phyloP scores from a whole-genome alignment of 2,888 invertebrate species.

The Patella ulyssiponensis region DNA sequence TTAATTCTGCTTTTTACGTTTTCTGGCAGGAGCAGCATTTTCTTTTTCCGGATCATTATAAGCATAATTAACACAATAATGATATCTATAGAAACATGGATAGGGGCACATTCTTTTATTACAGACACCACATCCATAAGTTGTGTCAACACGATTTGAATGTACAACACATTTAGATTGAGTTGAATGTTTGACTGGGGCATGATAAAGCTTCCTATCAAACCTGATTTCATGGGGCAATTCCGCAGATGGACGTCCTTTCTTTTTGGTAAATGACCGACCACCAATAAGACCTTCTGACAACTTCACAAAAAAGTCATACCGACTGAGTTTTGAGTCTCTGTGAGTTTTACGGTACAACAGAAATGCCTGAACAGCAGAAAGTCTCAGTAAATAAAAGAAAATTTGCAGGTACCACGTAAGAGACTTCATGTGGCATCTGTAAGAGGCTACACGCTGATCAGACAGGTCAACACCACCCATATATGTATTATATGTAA shows the following conservation, averaged over 20 bases:
- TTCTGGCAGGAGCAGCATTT: constrained; percentile 2
- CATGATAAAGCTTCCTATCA: not conserved
- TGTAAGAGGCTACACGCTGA: constrained; percentile 4
- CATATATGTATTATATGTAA: constrained; percentile 3
- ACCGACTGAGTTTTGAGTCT: not conserved
- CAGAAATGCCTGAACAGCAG: constrained; percentile 11
- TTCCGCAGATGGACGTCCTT: constrained; percentile 1
- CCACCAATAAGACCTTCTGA: constrained; percentile 1
- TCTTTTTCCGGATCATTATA: not conserved
- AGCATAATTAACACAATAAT: not conserved
- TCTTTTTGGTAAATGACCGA: not conserved
- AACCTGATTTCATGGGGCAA: not conserved
- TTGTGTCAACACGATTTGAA: not conserved
- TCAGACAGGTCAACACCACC: constrained; percentile 1
- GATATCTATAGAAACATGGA: not conserved
- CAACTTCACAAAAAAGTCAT: constrained; percentile 4
- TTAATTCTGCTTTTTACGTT: not conserved
- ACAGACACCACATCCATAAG: not conserved
- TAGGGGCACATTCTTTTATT: not conserved
- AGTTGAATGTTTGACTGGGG: not conserved
- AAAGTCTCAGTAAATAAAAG: constrained; percentile 3
- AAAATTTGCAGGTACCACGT: constrained; percentile 8
- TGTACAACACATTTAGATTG: not conserved
- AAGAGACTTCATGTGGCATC: constrained; percentile 1
- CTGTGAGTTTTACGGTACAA: not conserved